These are phyloP conservation scores for Pelagia noctiluca DNA, from an alignment of 30 jellyfish, hydroid and myxozoan genomes.

Conservation along the genomic window DNA sequence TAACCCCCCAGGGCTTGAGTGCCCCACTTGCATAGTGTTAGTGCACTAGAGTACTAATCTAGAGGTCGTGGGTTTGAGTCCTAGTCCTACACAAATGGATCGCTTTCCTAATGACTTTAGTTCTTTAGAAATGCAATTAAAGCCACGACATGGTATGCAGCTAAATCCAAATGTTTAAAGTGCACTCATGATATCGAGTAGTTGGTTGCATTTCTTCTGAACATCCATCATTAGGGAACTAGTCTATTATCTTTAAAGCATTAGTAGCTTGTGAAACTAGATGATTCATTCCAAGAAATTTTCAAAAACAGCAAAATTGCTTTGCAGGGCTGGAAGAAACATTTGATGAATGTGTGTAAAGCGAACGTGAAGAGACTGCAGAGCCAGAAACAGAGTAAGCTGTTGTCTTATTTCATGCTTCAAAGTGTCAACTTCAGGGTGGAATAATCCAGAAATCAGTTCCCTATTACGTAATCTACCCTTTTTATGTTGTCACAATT, in stretches of 20 bases:
- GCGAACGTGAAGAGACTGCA: constrained; percentile 77
- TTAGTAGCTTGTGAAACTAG: background rate
- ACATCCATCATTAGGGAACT: background rate
- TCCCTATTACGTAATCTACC: background rate
- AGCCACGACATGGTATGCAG: background rate
- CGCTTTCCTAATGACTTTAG: too few species aligned
- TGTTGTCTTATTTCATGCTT: background rate
- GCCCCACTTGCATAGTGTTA: too few species aligned
- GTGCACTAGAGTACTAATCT: too few species aligned
- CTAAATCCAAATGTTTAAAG: background rate
- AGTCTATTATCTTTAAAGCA: background rate
- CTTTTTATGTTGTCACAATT: background rate
- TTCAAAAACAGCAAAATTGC: background rate
- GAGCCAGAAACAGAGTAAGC: constrained; percentile 54
- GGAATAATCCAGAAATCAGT: background rate
- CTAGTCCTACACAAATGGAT: too few species aligned
- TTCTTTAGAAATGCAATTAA: too few species aligned
- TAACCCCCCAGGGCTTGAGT: too few species aligned
- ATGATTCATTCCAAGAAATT: background rate
- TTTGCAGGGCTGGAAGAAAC: constrained; percentile 80
- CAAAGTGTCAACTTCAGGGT: background rate
- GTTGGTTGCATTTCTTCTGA: background rate
- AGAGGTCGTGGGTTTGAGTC: too few species aligned
- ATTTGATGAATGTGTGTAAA: constrained; percentile 65
- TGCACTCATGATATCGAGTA: background rate